Conservation (phyloP, 2,888 invertebrate species). For the Lumbricus terrestris region DNA sequence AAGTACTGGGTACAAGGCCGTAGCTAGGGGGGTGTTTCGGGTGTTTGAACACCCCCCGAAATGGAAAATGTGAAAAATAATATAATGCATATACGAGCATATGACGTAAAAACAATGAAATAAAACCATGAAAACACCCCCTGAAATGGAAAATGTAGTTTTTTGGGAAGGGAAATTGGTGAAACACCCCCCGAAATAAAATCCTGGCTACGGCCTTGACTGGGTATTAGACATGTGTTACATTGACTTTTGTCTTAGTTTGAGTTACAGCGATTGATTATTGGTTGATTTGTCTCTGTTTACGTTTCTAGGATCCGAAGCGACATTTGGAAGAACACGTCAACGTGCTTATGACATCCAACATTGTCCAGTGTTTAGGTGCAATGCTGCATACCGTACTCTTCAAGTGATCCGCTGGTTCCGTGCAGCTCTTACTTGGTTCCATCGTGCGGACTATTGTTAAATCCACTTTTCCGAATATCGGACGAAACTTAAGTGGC, state of each 20-base stretch:
- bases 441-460: neutral
- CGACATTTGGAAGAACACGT: constrained; percentile 98
- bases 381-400: constrained; percentile 84
- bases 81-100: no score
- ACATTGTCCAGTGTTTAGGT: constrained; percentile 95
- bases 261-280: neutral
- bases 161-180: no score
- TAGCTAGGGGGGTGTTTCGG: no score
- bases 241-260: neutral
- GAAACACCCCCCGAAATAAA: no score
- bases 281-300: neutral
- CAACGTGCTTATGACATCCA: constrained; percentile 91
- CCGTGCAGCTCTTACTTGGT: neutral
- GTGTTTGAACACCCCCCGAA: no score
- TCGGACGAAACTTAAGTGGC: neutral
- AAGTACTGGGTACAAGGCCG: no score
- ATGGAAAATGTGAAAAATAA: no score
- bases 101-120: no score
- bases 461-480: neutral
- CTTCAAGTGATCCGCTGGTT: constrained; percentile 70
- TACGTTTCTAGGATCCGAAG: constrained; percentile 85
- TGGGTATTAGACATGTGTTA: neutral
- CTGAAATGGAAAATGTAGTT: no score
- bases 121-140: no score
- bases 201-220: no score